Evolutionary conservation across 2,888 invertebrate species (phyloP).

Genomic region (Brachypalpus laphriformis): DNA sequence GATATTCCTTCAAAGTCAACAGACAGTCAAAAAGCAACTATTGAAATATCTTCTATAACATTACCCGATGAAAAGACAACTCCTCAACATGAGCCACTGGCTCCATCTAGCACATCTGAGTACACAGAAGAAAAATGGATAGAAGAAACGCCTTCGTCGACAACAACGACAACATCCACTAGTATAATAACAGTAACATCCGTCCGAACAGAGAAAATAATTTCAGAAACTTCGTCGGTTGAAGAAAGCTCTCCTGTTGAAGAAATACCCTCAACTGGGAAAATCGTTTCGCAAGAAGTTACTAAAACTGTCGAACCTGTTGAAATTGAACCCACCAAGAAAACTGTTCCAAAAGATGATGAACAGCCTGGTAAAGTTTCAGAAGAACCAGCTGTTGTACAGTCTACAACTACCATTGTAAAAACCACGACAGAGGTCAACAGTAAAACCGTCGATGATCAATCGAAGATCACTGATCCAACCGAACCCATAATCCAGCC

Average conservation of each 20-base stretch:
- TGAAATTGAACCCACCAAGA: not conserved
- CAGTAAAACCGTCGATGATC: not conserved
- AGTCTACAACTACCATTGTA: not conserved
- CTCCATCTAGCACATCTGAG: constrained; percentile 5
- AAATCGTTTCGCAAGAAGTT: not conserved
- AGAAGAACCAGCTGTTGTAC: not conserved
- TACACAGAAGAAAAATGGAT: constrained; percentile 9
- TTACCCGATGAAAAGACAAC: constrained; percentile 27
- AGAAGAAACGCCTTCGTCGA: constrained; percentile 12
- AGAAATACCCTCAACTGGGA: not conserved
- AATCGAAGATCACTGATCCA: not conserved
- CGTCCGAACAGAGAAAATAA: constrained; percentile 45
- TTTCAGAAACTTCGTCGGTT: constrained; percentile 12
- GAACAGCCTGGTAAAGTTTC: not conserved
- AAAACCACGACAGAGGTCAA: not conserved
- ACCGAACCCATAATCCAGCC: not conserved
- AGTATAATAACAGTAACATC: constrained; percentile 35
- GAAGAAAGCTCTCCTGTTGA: not conserved
- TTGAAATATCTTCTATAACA: constrained; percentile 38
- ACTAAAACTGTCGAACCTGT: not conserved
- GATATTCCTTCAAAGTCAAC: constrained; percentile 3
- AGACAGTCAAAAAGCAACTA: constrained; percentile 2
- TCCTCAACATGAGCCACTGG: not conserved
- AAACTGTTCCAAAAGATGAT: not conserved
- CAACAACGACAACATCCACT: constrained; percentile 12